Percentiles rank a stretch among this genome's conserved stretches.
These are phyloP conservation scores for Cataglyphis cursor DNA, from an alignment of 2,888 invertebrate species.

Conservation along the genomic window DNA sequence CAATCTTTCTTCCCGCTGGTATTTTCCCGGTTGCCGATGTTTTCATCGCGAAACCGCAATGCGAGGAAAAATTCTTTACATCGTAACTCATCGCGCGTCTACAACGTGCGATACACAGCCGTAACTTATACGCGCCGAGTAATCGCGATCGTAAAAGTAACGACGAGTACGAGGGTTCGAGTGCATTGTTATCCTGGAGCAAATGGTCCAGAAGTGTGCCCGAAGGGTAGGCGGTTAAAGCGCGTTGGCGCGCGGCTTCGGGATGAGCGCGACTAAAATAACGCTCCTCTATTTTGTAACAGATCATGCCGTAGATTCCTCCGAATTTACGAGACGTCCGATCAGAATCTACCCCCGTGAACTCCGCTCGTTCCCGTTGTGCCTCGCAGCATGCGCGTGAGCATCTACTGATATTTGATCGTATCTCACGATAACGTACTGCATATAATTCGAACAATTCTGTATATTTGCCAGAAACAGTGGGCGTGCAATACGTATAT, in stretches of 20 bases:
- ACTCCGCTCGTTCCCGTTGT: slow-evolving; percentile 21
- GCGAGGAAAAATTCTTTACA: slow-evolving; percentile 34
- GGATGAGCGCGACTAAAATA: slow-evolving; percentile 38
- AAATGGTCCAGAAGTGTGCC: slow-evolving; percentile 29
- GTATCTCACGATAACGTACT: slow-evolving; percentile 41
- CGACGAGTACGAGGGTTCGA: slow-evolving; percentile 44
- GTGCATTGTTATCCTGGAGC: slow-evolving; percentile 47
- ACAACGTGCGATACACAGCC: slow-evolving; percentile 37
- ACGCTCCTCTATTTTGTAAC: slow-evolving; percentile 33
- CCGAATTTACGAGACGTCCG: slow-evolving; percentile 49
- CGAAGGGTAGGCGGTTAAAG: slow-evolving; percentile 4
- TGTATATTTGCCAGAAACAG: slow-evolving; percentile 44
- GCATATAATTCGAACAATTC: slow-evolving; percentile 42
- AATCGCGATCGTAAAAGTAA: slow-evolving; percentile 60
- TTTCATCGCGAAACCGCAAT: slow-evolving; percentile 31
- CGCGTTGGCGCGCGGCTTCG: slow-evolving; percentile 24
- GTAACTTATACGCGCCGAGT: slow-evolving; percentile 60
- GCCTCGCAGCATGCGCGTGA: background rate
- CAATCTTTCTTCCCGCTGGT: slow-evolving; percentile 33
- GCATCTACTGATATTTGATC: slow-evolving; percentile 40
- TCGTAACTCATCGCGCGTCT: slow-evolving; percentile 51
- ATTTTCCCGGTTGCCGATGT: slow-evolving; percentile 21
- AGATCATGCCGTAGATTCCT: slow-evolving; percentile 37
- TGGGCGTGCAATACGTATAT: background rate
- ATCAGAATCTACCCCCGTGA: slow-evolving; percentile 42